phyloP scores from a whole-genome alignment of 2,888 invertebrate species.

The Leptodirus hochenwartii region DNA sequence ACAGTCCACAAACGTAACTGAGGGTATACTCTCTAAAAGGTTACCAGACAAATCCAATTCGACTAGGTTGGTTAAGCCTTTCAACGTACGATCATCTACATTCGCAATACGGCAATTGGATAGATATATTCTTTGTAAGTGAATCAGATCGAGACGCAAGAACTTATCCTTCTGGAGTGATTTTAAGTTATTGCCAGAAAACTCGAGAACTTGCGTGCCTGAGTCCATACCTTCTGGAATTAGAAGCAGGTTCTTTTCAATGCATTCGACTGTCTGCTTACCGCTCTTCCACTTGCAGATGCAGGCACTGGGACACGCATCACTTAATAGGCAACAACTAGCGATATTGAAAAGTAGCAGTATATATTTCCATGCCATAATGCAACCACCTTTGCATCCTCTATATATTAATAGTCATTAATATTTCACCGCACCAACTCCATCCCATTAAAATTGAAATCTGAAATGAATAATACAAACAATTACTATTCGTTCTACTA shows the following conservation, averaged over 20 bases:
- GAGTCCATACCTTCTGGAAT: slow-evolving; percentile 66
- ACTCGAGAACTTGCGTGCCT: slow-evolving; percentile 74
- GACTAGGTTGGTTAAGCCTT: slow-evolving; percentile 69
- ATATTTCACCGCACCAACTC: too few relatives aligned
- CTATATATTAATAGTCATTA: too few relatives aligned
- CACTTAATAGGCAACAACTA: too few relatives aligned
- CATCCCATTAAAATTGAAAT: too few relatives aligned
- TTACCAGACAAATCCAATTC: slow-evolving; percentile 78
- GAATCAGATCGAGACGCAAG: slow-evolving; percentile 56
- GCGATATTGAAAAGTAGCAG: too few relatives aligned
- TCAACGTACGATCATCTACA: slow-evolving; percentile 65
- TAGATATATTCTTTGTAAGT: slow-evolving; percentile 74
- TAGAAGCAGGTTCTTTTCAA: slow-evolving; percentile 52
- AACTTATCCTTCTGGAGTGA: slow-evolving; percentile 63
- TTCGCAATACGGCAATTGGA: slow-evolving; percentile 59
- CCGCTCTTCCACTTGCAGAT: slow-evolving; percentile 87
- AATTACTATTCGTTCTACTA: too few relatives aligned
- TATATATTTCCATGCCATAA: too few relatives aligned
- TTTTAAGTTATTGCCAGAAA: slow-evolving; percentile 67
- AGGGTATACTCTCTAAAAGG: slow-evolving; percentile 57
- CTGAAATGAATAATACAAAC: too few relatives aligned
- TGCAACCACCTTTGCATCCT: too few relatives aligned
- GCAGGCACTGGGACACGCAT: slow-evolving; percentile 68
- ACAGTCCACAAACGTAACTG: slow-evolving; percentile 58
- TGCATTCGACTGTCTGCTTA: slow-evolving; percentile 79